A percentile compares a stretch with the other conserved stretches of the same genome.
Conservation (phyloP, 2,888 invertebrate species). For the Rhagophthalmus giganteus region DNA sequence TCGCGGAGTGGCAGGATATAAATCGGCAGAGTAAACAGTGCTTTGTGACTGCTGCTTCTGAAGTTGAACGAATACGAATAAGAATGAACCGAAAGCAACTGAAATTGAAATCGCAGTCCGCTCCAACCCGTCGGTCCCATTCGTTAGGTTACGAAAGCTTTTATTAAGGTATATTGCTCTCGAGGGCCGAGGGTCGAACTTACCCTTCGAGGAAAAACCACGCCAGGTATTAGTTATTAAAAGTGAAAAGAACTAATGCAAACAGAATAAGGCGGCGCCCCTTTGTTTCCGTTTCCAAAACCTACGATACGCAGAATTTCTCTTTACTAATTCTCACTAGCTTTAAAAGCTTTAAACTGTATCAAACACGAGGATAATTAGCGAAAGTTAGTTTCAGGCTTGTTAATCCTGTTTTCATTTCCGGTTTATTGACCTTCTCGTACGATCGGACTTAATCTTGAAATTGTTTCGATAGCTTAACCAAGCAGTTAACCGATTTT, state of each 20-base stretch:
- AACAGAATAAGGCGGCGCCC: constrained; percentile 9
- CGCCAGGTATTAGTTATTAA: constrained; percentile 22
- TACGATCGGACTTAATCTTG: constrained; percentile 15
- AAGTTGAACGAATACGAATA: constrained; percentile 44
- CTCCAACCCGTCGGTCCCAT: constrained; percentile 23
- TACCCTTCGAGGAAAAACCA: constrained; percentile 3
- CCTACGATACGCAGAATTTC: not conserved
- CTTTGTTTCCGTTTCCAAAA: constrained; percentile 7
- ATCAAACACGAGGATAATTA: constrained; percentile 22
- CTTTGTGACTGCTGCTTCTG: constrained; percentile 42
- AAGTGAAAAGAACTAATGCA: constrained; percentile 19
- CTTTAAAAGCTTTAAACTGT: constrained; percentile 21
- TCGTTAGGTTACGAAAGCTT: constrained; percentile 28
- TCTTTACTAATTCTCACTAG: constrained; percentile 5
- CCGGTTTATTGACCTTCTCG: constrained; percentile 21
- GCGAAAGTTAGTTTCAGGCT: constrained; percentile 22
- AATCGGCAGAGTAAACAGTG: constrained; percentile 47
- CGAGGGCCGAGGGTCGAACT: constrained; percentile 21
- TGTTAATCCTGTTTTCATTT: constrained; percentile 23
- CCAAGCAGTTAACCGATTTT: constrained; percentile 12
- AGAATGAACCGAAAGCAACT: constrained; percentile 42
- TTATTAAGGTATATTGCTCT: constrained; percentile 28
- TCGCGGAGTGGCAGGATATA: constrained; percentile 43
- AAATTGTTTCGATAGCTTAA: constrained; percentile 7
- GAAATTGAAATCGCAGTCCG: constrained; percentile 44